A percentile compares a stretch with the other conserved stretches of the same genome.
phyloP scores from a whole-genome alignment of 2,113 vertebrate genomes.

The Alethe diademata region DNA sequence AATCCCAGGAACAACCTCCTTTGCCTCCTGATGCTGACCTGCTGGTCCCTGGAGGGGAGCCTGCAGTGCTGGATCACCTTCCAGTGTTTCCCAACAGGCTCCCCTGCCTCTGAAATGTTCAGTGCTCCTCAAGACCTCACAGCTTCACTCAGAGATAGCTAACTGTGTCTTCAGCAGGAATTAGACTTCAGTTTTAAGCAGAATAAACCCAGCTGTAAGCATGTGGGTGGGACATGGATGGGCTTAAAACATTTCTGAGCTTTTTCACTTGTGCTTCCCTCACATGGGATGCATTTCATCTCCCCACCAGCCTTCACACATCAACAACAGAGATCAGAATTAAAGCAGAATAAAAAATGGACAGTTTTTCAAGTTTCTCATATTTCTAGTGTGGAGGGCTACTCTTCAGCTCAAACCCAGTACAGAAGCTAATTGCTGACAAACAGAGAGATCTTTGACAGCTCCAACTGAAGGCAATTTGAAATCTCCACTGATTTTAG shows the following conservation, averaged over 20 bases:
- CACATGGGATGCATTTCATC: neutral
- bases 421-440: neutral
- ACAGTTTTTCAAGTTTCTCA: neutral
- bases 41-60: neutral
- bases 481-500: neutral
- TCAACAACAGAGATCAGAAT: neutral
- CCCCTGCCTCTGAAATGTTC: neutral
- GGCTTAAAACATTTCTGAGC: neutral
- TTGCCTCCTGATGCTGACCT: neutral
- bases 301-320: neutral
- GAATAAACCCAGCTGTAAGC: neutral
- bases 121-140: neutral
- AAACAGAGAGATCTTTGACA: neutral
- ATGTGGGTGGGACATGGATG: neutral
- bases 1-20: neutral
- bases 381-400: neutral
- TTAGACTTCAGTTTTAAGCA: neutral
- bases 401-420: neutral
- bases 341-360: neutral
- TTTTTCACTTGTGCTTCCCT: neutral
- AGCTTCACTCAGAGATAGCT: neutral
- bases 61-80: neutral
- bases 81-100: neutral
- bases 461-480: neutral
- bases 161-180: neutral